Evolutionary conservation across 2,797 vertebrate species (phyloP).

Genomic region (Mergus octosetaceus): DNA sequence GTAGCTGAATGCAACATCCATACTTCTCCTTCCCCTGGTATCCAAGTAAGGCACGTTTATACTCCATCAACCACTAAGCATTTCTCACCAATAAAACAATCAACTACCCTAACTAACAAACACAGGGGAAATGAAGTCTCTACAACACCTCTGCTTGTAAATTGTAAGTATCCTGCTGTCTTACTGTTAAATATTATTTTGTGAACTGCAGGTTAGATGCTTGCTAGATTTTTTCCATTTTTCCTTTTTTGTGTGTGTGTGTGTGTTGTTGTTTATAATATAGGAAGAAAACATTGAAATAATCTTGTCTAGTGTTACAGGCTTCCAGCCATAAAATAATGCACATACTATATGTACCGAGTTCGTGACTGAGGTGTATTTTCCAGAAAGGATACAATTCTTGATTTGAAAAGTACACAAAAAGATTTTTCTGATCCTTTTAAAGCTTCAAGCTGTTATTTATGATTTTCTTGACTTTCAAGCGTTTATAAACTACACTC

Average conservation of each 20-base stretch:
- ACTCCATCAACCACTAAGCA: slow-evolving; percentile 98
- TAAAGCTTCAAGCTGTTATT: background rate
- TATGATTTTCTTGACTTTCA: background rate
- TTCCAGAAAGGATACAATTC: background rate
- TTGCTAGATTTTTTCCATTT: background rate
- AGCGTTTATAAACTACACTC: background rate
- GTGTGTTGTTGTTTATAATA: background rate
- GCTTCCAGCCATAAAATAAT: background rate
- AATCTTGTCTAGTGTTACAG: background rate
- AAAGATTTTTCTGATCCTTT: background rate
- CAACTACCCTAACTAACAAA: slow-evolving; percentile 97
- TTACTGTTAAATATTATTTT: background rate
- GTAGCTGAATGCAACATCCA: slow-evolving; percentile 98
- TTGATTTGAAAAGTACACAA: background rate
- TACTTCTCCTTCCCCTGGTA: slow-evolving; percentile 95
- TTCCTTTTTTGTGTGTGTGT: background rate
- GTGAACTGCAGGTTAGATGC: background rate
- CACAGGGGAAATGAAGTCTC: slow-evolving; percentile 98
- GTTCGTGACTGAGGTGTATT: background rate
- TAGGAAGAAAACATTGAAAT: background rate
- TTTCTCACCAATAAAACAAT: slow-evolving; percentile 98
- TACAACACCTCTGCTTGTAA: slow-evolving; percentile 93
- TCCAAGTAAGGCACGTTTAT: slow-evolving; percentile 97
- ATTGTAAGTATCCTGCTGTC: slow-evolving; percentile 84
- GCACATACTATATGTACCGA: background rate